Evolutionary conservation across 2,113 vertebrate genomes (phyloP).

Genomic region (Formicarius rufipectus): DNA sequence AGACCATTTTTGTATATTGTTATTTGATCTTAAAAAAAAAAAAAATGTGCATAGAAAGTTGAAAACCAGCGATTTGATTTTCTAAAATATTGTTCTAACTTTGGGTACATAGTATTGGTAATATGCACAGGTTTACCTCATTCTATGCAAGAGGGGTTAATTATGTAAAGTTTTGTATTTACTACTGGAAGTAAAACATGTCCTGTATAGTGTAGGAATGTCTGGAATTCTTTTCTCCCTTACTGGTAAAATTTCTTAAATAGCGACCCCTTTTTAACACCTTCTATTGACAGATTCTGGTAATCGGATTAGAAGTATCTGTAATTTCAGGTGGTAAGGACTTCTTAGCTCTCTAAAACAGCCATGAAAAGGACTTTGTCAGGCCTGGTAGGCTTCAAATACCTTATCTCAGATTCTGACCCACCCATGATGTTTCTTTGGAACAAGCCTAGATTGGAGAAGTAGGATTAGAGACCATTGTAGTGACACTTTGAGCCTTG

Average conservation of each 20-base stretch:
- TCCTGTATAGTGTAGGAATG: slow-evolving; percentile 78
- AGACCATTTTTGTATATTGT: slow-evolving; percentile 71
- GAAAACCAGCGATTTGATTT: slow-evolving; percentile 81
- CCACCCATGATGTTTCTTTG: neutral
- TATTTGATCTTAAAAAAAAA: slow-evolving; percentile 58
- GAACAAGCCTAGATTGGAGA: neutral
- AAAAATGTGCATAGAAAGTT: slow-evolving; percentile 78
- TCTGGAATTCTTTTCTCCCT: slow-evolving; percentile 66
- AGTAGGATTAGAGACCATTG: slow-evolving; percentile 4
- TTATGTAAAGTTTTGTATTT: slow-evolving; percentile 80
- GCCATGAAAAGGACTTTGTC: slow-evolving; percentile 54
- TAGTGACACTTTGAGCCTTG: slow-evolving; percentile 17
- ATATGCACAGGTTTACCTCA: slow-evolving; percentile 84
- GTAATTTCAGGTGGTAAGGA: slow-evolving; percentile 60
- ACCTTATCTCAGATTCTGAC: slow-evolving; percentile 44
- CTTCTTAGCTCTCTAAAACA: slow-evolving; percentile 16
- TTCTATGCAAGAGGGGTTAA: slow-evolving; percentile 84
- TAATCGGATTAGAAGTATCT: slow-evolving; percentile 51
- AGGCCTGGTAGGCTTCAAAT: slow-evolving; percentile 67
- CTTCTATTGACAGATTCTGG: slow-evolving; percentile 58
- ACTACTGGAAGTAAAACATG: slow-evolving; percentile 76
- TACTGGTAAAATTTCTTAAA: slow-evolving; percentile 67
- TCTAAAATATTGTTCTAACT: slow-evolving; percentile 78
- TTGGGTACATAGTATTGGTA: slow-evolving; percentile 75
- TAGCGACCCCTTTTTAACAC: slow-evolving; percentile 58